Percentiles rank a stretch among this genome's conserved stretches.
These are phyloP conservation scores for Lycophotia porphyrea DNA, from an alignment of 2,888 invertebrate species.

Conservation along the genomic window DNA sequence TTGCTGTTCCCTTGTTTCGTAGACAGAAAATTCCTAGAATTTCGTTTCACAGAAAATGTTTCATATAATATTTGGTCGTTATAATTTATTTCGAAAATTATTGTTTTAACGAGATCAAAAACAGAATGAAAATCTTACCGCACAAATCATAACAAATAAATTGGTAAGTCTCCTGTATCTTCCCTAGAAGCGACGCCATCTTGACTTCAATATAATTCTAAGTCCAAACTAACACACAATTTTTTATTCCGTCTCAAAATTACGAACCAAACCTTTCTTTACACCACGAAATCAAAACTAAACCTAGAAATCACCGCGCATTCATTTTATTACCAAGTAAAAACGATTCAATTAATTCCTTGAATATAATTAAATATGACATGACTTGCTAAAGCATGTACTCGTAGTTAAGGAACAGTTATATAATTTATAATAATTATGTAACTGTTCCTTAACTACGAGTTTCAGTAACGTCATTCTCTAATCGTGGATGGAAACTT, in stretches of 20 bases:
- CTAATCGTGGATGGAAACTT: not conserved
- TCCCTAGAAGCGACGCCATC: slow-evolving; percentile 46
- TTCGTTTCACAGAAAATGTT: too few species aligned
- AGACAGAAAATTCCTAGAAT: too few species aligned
- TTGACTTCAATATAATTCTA: not conserved
- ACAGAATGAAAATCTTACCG: slow-evolving; percentile 57
- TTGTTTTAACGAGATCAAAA: not conserved
- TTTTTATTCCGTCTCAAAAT: not conserved
- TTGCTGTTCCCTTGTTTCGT: too few species aligned
- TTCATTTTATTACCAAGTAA: slow-evolving; percentile 39
- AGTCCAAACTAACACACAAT: not conserved
- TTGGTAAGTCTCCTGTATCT: slow-evolving; percentile 48
- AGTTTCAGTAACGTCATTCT: slow-evolving; percentile 12
- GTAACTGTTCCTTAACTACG: too few species aligned
- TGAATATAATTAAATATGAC: slow-evolving; percentile 5
- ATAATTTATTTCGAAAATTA: too few species aligned
- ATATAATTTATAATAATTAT: slow-evolving; percentile 5
- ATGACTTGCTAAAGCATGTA: slow-evolving; percentile 45
- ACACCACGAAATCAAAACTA: slow-evolving; percentile 35
- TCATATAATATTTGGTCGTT: too few species aligned
- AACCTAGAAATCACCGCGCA: not conserved
- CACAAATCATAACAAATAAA: slow-evolving; percentile 64
- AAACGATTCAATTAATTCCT: slow-evolving; percentile 19
- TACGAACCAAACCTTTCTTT: not conserved
- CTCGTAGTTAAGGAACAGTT: not conserved